phyloP scores from a whole-genome alignment of 30 jellyfish, hydroid and myxozoan genomes.

The Sanderia malayensis region DNA sequence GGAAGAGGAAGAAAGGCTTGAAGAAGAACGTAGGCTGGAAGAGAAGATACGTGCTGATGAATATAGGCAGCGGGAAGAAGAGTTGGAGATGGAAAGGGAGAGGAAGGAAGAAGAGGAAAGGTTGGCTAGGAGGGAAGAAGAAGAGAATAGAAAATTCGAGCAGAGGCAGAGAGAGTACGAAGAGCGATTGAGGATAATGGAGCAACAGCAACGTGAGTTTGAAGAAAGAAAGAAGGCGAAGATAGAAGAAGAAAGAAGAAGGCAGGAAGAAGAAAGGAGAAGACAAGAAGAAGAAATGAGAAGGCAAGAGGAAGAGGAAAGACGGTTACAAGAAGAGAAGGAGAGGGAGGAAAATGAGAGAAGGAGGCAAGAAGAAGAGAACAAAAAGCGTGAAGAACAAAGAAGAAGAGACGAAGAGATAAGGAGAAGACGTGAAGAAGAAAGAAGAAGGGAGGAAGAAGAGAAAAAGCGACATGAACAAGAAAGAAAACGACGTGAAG shows the following conservation, averaged over 20 bases:
- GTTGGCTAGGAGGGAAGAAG: constrained; percentile 6
- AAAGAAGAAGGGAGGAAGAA: constrained; percentile 20
- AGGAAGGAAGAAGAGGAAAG: constrained; percentile 11
- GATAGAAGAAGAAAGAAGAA: constrained; percentile 23
- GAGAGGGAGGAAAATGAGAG: constrained; percentile 8
- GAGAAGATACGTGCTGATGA: constrained; percentile 1
- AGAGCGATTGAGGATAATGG: constrained; percentile 13
- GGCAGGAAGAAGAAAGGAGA: constrained; percentile 26
- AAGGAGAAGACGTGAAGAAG: constrained; percentile 35
- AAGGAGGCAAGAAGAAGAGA: constrained; percentile 31
- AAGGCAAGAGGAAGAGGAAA: constrained; percentile 33
- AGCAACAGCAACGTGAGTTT: constrained; percentile 32
- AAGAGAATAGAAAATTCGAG: constrained; percentile 49
- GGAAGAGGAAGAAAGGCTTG: neutral
- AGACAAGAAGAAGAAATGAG: constrained; percentile 42
- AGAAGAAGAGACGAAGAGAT: constrained; percentile 25
- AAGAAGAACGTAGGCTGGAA: neutral
- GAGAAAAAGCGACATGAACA: constrained; percentile 6
- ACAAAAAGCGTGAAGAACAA: constrained; percentile 43
- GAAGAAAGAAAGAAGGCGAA: constrained; percentile 19
- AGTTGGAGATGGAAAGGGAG: constrained; percentile 4
- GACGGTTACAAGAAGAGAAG: constrained; percentile 30
- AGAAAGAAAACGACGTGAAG: constrained; percentile 13
- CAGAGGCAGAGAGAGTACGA: constrained; percentile 33
- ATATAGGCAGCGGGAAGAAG: constrained; percentile 3